A percentile compares a stretch with the other conserved stretches of the same genome.
These are phyloP conservation scores for Coreoperca whiteheadi DNA, from an alignment of 2,113 vertebrate species.

Conservation along the genomic window DNA sequence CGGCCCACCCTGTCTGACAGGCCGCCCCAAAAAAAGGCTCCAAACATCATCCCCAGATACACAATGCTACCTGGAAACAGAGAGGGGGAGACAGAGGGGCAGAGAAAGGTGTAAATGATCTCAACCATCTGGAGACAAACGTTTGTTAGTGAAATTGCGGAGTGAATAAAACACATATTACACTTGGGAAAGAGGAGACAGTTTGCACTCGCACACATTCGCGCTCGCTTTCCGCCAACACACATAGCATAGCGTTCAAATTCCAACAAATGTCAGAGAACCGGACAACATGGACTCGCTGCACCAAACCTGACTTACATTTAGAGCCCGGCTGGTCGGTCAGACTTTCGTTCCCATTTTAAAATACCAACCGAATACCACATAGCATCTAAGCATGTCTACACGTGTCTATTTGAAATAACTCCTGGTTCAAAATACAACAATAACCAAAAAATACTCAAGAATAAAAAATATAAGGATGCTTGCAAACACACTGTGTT, in stretches of 20 bases:
- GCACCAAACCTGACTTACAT: neutral
- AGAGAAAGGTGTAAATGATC: constrained; percentile 1
- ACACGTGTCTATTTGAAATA: no score
- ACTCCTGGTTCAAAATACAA: no score
- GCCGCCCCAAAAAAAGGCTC: constrained; percentile 98
- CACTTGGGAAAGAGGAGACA: neutral
- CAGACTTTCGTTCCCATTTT: no score
- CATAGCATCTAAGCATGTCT: no score
- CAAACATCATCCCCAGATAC: constrained; percentile 99
- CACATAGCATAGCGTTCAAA: neutral
- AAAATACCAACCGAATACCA: no score
- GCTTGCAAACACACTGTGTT: no score
- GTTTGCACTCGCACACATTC: neutral
- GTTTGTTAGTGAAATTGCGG: constrained; percentile 8
- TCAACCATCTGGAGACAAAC: constrained; percentile 15
- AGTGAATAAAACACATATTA: constrained; percentile 29
- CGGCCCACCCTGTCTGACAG: constrained; percentile 96
- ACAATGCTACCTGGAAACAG: constrained; percentile 93
- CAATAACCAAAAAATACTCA: no score
- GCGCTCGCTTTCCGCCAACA: neutral
- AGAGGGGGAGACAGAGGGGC: neutral
- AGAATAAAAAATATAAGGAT: no score
- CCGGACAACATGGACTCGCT: neutral
- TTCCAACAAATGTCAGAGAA: neutral
- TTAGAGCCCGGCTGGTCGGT: no score